These are phyloP conservation scores for Eucera pruinosa DNA, from an alignment of 2,888 invertebrate species.

Conservation along the genomic window DNA sequence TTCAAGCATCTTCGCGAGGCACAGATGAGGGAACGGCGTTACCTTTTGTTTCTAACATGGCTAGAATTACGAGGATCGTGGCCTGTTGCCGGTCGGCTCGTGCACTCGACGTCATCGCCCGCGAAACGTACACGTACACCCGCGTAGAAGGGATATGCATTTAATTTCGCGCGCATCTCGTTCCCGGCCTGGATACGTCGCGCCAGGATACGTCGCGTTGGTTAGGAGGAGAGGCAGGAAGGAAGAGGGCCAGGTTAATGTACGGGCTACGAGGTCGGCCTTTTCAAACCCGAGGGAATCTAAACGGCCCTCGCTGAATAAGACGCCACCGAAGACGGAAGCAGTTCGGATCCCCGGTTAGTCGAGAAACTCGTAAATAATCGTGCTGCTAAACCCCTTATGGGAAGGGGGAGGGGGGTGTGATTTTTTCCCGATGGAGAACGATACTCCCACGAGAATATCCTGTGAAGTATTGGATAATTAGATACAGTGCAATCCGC, in stretches of 20 bases:
- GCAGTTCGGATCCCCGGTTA: constrained; percentile 38
- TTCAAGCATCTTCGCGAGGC: not conserved
- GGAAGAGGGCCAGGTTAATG: constrained; percentile 53
- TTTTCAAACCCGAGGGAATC: constrained; percentile 50
- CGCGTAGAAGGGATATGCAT: constrained; percentile 45
- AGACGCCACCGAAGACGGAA: constrained; percentile 55
- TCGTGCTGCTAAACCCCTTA: constrained; percentile 1
- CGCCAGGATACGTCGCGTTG: constrained; percentile 48
- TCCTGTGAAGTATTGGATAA: too few relatives aligned
- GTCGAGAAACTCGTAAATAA: constrained; percentile 50
- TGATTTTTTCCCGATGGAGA: not conserved
- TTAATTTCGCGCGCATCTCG: constrained; percentile 60
- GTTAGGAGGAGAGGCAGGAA: constrained; percentile 44
- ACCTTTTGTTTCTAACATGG: constrained; percentile 45
- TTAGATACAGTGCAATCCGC: too few relatives aligned
- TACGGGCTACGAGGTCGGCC: constrained; percentile 50
- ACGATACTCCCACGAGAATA: too few relatives aligned
- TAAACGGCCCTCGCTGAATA: constrained; percentile 55
- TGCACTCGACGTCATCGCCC: constrained; percentile 11
- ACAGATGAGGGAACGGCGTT: constrained; percentile 33
- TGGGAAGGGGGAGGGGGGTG: too few relatives aligned
- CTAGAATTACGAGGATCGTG: constrained; percentile 51
- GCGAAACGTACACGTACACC: not conserved
- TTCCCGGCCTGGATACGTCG: constrained; percentile 50
- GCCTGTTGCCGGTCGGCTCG: constrained; percentile 43